These are phyloP conservation scores for Ateles fusciceps DNA, from an alignment of 2,797 vertebrate genomes.

Conservation along the genomic window DNA sequence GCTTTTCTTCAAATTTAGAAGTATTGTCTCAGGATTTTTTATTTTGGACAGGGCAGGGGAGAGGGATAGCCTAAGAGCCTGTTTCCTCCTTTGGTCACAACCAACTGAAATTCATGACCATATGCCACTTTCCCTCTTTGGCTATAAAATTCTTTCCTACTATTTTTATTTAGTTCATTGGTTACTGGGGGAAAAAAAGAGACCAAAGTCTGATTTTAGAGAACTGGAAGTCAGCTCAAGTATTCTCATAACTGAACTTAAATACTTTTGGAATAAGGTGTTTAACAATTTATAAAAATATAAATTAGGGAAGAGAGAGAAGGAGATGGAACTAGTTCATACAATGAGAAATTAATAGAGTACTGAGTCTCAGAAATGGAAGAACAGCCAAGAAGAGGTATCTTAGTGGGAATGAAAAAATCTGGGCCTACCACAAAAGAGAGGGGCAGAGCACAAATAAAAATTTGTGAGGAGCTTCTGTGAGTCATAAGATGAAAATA, in stretches of 20 bases:
- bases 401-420: background rate
- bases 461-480: background rate
- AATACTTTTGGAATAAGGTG: background rate
- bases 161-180: constrained; percentile 18
- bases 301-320: background rate
- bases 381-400: background rate
- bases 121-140: background rate
- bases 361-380: background rate
- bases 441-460: background rate
- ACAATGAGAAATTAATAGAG: background rate
- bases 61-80: background rate
- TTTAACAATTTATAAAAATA: background rate
- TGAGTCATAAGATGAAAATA: background rate
- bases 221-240: background rate
- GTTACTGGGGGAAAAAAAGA: background rate
- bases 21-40: background rate
- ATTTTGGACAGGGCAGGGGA: background rate
- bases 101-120: background rate
- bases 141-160: background rate
- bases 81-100: background rate
- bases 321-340: background rate
- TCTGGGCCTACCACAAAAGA: background rate
- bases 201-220: background rate
- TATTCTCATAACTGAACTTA: background rate
- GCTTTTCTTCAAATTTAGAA: background rate